Percentiles rank a stretch among this genome's conserved stretches.
Conservation (phyloP, 1,140 invertebrate species). For the Oryctes rhinoceros region DNA sequence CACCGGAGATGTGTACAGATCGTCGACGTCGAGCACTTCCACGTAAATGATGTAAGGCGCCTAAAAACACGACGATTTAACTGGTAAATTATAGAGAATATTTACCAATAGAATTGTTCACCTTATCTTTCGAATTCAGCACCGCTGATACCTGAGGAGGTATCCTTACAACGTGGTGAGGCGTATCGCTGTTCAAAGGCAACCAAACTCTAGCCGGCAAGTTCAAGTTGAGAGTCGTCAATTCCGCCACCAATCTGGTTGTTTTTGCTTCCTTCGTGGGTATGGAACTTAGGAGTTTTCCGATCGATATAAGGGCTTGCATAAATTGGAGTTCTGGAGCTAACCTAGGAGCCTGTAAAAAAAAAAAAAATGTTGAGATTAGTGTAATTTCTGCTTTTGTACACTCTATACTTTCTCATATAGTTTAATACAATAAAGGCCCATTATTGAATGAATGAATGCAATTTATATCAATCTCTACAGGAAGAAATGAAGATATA, state of each 20-base stretch:
- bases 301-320: constrained; percentile 87
- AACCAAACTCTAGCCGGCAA: constrained; percentile 97
- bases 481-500: too few relatives aligned
- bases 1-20: constrained; percentile 81
- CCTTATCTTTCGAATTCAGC: constrained; percentile 98
- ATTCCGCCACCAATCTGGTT: constrained; percentile 87
- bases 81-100: constrained; percentile 33
- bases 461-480: too few relatives aligned
- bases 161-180: constrained; percentile 89
- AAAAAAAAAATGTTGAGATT: neutral
- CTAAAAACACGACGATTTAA: constrained; percentile 62
- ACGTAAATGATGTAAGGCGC: constrained; percentile 98
- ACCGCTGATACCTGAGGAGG: constrained; percentile 94
- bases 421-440: neutral
- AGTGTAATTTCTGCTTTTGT: neutral
- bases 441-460: too few relatives aligned
- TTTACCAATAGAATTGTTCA: constrained; percentile 55
- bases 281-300: constrained; percentile 87
- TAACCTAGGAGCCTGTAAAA: constrained; percentile 82
- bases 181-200: constrained; percentile 77
- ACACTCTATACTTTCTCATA: too few relatives aligned
- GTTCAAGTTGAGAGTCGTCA: constrained; percentile 94
- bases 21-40: constrained; percentile 93
- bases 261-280: constrained; percentile 96
- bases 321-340: constrained; percentile 89